Base-by-base conservation (phyloP, 1,140 invertebrate genomes). In the Drosophila lowei region DNA sequence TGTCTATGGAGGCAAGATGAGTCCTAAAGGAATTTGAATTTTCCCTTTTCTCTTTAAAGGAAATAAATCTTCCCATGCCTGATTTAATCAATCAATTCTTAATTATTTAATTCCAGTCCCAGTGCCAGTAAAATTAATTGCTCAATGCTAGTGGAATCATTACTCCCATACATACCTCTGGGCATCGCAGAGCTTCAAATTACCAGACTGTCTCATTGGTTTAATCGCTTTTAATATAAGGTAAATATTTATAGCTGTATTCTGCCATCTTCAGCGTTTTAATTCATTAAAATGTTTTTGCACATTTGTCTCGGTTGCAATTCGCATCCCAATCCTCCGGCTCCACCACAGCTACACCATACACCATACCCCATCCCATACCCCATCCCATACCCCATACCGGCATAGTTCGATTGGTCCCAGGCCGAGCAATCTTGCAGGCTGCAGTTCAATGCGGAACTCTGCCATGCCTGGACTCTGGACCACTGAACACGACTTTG, bases 271-370 rank as follows among this genome's bases (percentile, higher is more conserved):
- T 62, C 43, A 77, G 65, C 59, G 56, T 65, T 81, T 81, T 59
- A 83, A 81, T 79, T 83, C 79, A 79, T 83, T 84, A 84, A 83
- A 83, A 83, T 84, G 64, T 79, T 74, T 81, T 44, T 78, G 64
- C 60, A 65, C 79, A 79, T 77, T 67, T 72, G 70, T 49, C 41
- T 38, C 8, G 56, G 28, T 38, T 21, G 23, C 44, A 59, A 43
- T 48, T 63, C 50, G 60, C 60, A 56, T 64, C 59, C 49, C 50
- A 43, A 57, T 70, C 23, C 44, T 23, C 21, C 16, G 59, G 23
- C 21, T 7, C 18, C 38, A 64, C 61, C 43, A 25, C 43, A 44
- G 15, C 30, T 53, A 15, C 30, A 41, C 34, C 46, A 42, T 66
- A 53, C 15, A 44, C 23, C 15, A 42, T 50, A 21, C 41, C 30